Base-by-base conservation (phyloP, 2,797 vertebrate species). In the Trematomus bernacchii region DNA sequence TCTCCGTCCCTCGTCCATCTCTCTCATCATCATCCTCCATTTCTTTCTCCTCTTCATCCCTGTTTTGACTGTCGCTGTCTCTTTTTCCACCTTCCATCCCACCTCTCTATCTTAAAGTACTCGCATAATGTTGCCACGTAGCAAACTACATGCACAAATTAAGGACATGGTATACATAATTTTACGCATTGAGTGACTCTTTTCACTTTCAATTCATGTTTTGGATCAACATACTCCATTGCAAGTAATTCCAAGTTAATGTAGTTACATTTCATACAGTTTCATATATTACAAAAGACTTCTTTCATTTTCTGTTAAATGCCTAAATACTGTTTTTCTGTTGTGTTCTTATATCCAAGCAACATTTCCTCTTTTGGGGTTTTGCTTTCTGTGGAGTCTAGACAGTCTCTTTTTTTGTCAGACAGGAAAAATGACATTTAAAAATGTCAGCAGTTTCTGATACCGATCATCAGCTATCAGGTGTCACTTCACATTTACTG, bases 71-170 rank as follows among this genome's bases (percentile, higher is more conserved):
- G 43, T 70, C 44, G 3, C 57, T 51, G 57, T 52, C 65, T 64
- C 7, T 2, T 43, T 71, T 70, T 77, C 55, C 71, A 58, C 76
- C 69, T 73, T 66, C 42, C 33, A 14, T 71, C 57, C 79, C 37
- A 52, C 65, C 66, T 84, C 76, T 67, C 51, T 15, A 21, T 65
- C 54, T 66, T 16, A 50, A 19, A 37, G 3, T 70, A 13, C 52
- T 66, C n/a, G 1, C 37, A 27, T 51, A 3, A 47, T 44, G 37
- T 71, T 44, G 12, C 23, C 48, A 14, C 3, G 13, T 12, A 23
- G 27, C 18, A 23, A 43, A 65, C 11, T n/a, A 40, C 7, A 63
- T 10, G 21, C 27, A 43, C 43, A 71, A n/a, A 27, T 51, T 7
- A 63, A 4, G 15, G 19, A 58, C 15, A 46, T 1, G 14, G 1